These are phyloP conservation scores for Gorsachius magnificus DNA, from an alignment of 2,797 vertebrate genomes.

Conservation along the genomic window DNA sequence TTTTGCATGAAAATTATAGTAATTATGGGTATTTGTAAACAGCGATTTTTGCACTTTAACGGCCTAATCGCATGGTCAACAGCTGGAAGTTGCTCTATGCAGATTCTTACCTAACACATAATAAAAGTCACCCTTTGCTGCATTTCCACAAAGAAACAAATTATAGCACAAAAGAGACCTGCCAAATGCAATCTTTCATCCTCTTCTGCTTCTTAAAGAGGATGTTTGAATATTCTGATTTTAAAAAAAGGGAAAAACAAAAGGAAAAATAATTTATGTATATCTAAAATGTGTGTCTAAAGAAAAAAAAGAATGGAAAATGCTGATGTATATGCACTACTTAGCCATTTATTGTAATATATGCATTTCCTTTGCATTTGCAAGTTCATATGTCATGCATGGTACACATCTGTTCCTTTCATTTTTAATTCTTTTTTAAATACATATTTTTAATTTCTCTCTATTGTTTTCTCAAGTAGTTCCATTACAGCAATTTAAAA, in stretches of 20 bases:
- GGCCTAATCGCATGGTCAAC: constrained; percentile 63
- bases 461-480: constrained; percentile 48
- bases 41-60: constrained; percentile 57
- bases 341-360: neutral
- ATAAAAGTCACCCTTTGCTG: constrained; percentile 73
- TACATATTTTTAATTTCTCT: constrained; percentile 53
- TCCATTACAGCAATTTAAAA: constrained; percentile 39
- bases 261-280: constrained; percentile 36
- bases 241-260: constrained; percentile 32
- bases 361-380: constrained; percentile 28
- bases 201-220: constrained; percentile 59
- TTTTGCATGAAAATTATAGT: constrained; percentile 68
- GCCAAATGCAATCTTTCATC: constrained; percentile 37
- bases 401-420: constrained; percentile 48
- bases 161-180: constrained; percentile 43
- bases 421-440: constrained; percentile 52
- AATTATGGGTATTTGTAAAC: constrained; percentile 72
- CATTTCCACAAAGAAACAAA: constrained; percentile 57
- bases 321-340: neutral
- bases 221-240: constrained; percentile 20
- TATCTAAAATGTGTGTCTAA: neutral
- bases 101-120: constrained; percentile 63
- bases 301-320: constrained; percentile 15
- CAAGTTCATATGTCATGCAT: constrained; percentile 15
- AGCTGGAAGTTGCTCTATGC: constrained; percentile 61